Evolutionary conservation across 2,888 invertebrate species (phyloP).

Genomic region (Morinoia aosen): DNA sequence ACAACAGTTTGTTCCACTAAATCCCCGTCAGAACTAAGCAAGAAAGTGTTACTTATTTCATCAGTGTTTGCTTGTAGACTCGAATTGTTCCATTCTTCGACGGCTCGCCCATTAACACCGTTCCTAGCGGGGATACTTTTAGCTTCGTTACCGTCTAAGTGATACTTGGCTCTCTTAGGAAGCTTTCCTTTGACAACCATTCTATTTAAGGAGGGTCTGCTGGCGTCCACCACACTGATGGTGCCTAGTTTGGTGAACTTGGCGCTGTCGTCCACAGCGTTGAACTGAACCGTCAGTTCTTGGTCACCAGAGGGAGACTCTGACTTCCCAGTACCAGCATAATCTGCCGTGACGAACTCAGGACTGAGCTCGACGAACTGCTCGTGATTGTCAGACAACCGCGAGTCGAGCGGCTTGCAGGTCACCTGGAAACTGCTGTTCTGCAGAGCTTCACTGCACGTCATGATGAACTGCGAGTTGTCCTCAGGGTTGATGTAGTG

Average conservation of each 20-base stretch:
- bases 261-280: constrained; percentile 12
- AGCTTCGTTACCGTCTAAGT: background rate
- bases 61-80: background rate
- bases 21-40: background rate
- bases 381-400: background rate
- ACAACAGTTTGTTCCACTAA: constrained; percentile 14
- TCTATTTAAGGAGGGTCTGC: background rate
- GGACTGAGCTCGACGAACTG: constrained; percentile 32
- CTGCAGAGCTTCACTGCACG: constrained; percentile 24
- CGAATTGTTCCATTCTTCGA: background rate
- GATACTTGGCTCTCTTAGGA: background rate
- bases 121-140: background rate
- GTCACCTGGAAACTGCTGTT: constrained; percentile 11
- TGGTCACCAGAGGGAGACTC: background rate
- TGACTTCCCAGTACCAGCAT: background rate
- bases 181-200: background rate
- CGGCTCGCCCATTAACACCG: background rate
- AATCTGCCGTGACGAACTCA: constrained; percentile 31
- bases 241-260: background rate
- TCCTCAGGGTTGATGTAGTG: constrained; percentile 45
- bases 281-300: constrained; percentile 29
- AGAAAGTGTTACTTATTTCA: background rate
- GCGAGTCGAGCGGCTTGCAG: constrained; percentile 4
- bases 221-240: background rate
- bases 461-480: constrained; percentile 47